Conservation (phyloP, 2,113 vertebrate species). For the Corythaixoides concolor region DNA sequence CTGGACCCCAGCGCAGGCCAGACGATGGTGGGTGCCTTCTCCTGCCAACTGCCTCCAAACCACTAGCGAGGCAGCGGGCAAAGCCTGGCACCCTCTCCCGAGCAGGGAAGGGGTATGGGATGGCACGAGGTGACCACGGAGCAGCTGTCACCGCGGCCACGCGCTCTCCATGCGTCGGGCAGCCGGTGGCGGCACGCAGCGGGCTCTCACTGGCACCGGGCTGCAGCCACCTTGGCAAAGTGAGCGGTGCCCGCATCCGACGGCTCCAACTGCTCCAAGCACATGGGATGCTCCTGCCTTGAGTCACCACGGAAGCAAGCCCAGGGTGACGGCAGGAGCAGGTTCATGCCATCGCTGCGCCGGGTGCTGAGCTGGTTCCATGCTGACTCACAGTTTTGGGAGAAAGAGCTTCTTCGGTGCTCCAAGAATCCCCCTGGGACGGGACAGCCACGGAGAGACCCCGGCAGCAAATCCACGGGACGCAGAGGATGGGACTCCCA, state of each 20-base stretch:
- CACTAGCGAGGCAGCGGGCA: accelerated
- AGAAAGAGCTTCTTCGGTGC: background rate
- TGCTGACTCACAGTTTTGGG: background rate
- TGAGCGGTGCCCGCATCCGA: accelerated
- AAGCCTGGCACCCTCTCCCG: background rate
- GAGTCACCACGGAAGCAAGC: background rate
- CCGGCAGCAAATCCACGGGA: accelerated
- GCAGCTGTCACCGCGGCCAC: background rate
- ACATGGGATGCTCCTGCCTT: background rate
- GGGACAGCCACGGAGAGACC: too few species aligned
- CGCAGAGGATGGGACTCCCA: background rate
- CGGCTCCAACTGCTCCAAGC: accelerated
- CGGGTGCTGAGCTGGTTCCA: background rate
- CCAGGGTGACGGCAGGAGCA: accelerated
- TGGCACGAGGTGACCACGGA: background rate
- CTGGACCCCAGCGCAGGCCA: background rate
- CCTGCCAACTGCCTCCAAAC: background rate
- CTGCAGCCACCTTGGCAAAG: background rate
- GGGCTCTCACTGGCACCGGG: background rate
- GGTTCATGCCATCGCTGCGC: background rate
- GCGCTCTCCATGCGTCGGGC: background rate
- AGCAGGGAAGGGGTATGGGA: background rate
- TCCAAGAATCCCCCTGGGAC: background rate
- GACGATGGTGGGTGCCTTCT: accelerated
- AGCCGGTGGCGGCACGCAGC: accelerated